phyloP scores from a whole-genome alignment of 2,888 invertebrate species.

The Pterobdella sp. region DNA sequence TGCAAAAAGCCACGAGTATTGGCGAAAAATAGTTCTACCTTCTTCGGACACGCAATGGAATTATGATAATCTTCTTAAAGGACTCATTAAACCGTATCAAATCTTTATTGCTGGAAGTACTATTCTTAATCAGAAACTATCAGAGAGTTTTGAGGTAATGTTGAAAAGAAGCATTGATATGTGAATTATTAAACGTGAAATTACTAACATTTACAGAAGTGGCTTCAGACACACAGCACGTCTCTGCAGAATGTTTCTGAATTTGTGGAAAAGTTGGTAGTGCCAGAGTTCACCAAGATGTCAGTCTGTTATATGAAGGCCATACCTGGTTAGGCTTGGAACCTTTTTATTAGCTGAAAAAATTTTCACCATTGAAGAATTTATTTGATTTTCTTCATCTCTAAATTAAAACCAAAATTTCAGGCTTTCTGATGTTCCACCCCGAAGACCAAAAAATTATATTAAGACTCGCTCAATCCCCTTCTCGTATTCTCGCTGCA shows the following conservation, averaged over 20 bases:
- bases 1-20: slow-evolving; percentile 15
- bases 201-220: no score
- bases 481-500: slow-evolving; percentile 36
- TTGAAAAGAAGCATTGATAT: no score
- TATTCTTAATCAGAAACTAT: not conserved
- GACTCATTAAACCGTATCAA: slow-evolving; percentile 14
- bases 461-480: slow-evolving; percentile 36
- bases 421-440: slow-evolving; percentile 35
- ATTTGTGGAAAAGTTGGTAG: slow-evolving; percentile 23
- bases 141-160: slow-evolving; percentile 3
- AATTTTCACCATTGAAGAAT: not conserved
- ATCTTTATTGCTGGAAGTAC: slow-evolving; percentile 13
- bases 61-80: not conserved
- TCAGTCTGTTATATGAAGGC: slow-evolving; percentile 22
- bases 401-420: not conserved
- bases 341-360: not conserved
- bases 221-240: not conserved
- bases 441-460: slow-evolving; percentile 35
- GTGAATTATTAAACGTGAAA: no score
- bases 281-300: slow-evolving; percentile 24
- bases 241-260: slow-evolving; percentile 10
- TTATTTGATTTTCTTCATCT: not conserved
- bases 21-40: slow-evolving; percentile 12
- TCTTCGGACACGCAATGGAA: slow-evolving; percentile 18
- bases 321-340: slow-evolving; percentile 8